phyloP scores from a whole-genome alignment of 2,113 vertebrate species.

The Steatornis caripensis region DNA sequence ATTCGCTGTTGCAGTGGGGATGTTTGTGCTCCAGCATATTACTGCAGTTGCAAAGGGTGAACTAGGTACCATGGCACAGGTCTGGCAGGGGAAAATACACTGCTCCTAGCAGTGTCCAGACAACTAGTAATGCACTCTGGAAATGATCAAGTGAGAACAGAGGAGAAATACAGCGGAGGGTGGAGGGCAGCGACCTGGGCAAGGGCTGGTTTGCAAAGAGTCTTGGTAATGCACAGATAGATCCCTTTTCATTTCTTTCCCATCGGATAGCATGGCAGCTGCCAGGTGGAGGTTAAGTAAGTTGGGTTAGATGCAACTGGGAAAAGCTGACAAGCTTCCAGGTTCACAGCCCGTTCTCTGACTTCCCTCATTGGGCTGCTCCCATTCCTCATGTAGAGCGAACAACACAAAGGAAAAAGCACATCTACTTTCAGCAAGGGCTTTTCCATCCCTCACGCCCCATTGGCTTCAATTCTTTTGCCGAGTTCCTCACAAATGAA shows the following conservation, averaged over 20 bases:
- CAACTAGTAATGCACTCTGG: not conserved
- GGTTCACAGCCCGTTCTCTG: not conserved
- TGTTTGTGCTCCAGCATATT: not conserved
- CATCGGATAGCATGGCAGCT: not conserved
- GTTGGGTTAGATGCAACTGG: not conserved
- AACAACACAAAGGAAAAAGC: not conserved
- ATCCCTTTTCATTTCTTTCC: not conserved
- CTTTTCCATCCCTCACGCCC: not conserved
- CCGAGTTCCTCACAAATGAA: not conserved
- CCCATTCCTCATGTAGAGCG: not conserved
- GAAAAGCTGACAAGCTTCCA: not conserved
- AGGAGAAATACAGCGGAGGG: not conserved
- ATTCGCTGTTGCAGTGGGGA: not conserved
- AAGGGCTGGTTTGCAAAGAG: not conserved
- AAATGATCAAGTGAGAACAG: not conserved
- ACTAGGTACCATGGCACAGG: not conserved
- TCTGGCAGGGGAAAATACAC: not conserved
- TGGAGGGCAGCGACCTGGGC: not conserved
- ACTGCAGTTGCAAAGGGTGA: not conserved
- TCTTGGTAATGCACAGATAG: not conserved
- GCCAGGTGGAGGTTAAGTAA: not conserved
- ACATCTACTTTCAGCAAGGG: not conserved
- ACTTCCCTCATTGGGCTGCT: not conserved
- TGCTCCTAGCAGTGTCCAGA: too few relatives aligned
- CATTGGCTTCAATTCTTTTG: not conserved